A percentile compares a stretch with the other conserved stretches of the same genome.
phyloP scores from a whole-genome alignment of 2,797 vertebrate species.

The Phyllotis vaccarum region DNA sequence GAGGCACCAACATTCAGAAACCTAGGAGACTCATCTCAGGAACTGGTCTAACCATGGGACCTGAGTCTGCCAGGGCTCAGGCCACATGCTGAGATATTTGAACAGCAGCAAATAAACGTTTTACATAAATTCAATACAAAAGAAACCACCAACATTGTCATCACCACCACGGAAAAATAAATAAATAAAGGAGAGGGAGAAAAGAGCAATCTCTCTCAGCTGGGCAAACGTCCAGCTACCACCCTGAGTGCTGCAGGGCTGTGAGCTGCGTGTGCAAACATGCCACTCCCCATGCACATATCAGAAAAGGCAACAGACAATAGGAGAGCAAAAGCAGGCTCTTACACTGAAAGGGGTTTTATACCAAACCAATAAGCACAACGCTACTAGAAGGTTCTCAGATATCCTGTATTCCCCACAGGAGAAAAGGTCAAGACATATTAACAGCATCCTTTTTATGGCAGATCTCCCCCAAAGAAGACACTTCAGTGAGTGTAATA shows the following conservation, averaged over 20 bases:
- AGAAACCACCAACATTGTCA: slow-evolving; percentile 61
- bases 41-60: neutral
- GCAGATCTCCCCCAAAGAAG: neutral
- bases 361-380: neutral
- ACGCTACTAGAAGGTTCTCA: neutral
- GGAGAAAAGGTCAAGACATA: neutral
- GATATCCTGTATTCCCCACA: neutral
- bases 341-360: neutral
- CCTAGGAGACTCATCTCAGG: neutral
- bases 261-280: slow-evolving; percentile 75
- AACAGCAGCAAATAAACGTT: slow-evolving; percentile 75
- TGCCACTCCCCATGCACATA: neutral
- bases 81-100: slow-evolving; percentile 71
- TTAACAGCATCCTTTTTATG: neutral
- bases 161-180: slow-evolving; percentile 33
- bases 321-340: neutral
- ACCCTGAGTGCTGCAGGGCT: slow-evolving; percentile 73
- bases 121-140: slow-evolving; percentile 76
- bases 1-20: neutral
- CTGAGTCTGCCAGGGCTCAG: neutral
- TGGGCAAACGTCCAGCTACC: slow-evolving; percentile 83
- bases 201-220: slow-evolving; percentile 73
- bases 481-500: neutral
- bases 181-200: neutral
- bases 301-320: slow-evolving; percentile 25